phyloP scores from a whole-genome alignment of 2,797 vertebrate genomes.

The Hypotaenidia okinawae region DNA sequence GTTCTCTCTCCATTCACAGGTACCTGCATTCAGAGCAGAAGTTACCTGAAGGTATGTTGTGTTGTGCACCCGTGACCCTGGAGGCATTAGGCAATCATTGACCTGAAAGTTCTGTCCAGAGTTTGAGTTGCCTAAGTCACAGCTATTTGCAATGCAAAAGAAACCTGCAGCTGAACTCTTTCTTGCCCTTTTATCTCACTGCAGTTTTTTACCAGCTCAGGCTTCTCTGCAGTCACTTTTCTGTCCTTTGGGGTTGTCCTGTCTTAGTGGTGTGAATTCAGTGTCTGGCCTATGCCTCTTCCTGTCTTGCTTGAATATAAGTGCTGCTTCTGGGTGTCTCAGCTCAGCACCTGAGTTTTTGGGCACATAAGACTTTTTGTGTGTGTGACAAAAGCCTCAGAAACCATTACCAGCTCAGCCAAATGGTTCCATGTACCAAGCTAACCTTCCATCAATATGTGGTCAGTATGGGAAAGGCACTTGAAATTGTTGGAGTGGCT shows the following conservation, averaged over 20 bases:
- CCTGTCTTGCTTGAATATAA: background rate
- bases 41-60: conserved; percentile 86
- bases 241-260: background rate
- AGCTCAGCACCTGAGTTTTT: background rate
- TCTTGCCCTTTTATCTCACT: background rate
- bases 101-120: background rate
- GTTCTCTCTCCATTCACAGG: conserved; percentile 74
- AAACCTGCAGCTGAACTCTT: background rate
- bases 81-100: background rate
- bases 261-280: background rate
- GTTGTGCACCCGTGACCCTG: background rate
- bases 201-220: background rate
- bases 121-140: background rate
- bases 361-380: background rate
- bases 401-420: background rate
- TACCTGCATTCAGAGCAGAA: conserved; percentile 80
- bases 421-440: background rate
- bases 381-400: background rate
- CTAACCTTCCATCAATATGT: background rate
- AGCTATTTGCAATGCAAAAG: conserved; percentile 10
- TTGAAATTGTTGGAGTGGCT: background rate
- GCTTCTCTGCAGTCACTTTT: background rate
- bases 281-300: background rate
- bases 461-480: background rate
- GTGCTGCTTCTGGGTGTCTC: background rate